These are phyloP conservation scores for Elanus axillaris DNA, from an alignment of 2,113 vertebrate species.

Conservation along the genomic window DNA sequence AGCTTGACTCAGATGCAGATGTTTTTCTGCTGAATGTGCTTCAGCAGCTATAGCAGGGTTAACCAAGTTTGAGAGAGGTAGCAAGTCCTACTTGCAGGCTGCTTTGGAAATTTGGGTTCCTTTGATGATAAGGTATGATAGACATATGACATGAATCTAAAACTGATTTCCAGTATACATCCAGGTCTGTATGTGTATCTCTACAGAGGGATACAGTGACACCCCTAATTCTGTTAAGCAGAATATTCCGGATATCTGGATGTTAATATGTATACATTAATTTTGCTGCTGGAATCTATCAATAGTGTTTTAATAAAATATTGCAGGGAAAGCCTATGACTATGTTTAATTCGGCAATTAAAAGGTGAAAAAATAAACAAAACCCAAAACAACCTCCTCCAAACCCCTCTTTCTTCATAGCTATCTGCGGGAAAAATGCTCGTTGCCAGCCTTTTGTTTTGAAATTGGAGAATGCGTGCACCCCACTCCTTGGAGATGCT, in stretches of 20 bases:
- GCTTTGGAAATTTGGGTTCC: not conserved
- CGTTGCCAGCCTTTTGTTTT: not conserved
- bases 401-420: not conserved
- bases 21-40: not conserved
- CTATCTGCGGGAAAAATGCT: not conserved
- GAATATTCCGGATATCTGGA: not conserved
- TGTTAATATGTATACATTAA: not conserved
- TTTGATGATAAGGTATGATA: not conserved
- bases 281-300: not conserved
- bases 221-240: not conserved
- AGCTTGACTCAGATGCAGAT: fast-evolving
- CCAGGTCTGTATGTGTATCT: not conserved
- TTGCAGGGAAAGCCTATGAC: not conserved
- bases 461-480: not conserved
- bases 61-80: not conserved
- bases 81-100: not conserved
- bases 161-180: not conserved
- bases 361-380: not conserved
- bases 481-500: not conserved
- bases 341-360: not conserved
- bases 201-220: not conserved
- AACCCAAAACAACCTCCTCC: not conserved
- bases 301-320: not conserved
- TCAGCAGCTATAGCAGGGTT: not conserved
- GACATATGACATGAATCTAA: not conserved